Conservation (phyloP, 2,797 vertebrate species). For the Momotus momota region DNA sequence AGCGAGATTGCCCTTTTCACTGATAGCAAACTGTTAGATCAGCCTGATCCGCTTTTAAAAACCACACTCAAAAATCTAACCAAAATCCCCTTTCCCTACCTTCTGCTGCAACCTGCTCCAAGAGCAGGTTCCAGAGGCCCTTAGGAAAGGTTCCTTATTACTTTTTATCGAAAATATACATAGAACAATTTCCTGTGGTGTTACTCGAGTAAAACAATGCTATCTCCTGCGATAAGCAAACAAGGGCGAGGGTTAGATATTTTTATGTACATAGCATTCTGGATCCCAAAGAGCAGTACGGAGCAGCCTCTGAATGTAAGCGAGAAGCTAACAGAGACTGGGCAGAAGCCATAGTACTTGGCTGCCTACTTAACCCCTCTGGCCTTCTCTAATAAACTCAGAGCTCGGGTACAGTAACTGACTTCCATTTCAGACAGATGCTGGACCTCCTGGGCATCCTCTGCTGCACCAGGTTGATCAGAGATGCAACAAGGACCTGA, state of each 20-base stretch:
- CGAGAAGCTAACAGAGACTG: rapidly evolving
- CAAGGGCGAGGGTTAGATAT: neutral
- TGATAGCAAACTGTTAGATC: neutral
- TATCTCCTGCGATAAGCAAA: conserved; percentile 50
- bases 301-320: neutral
- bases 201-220: conserved; percentile 37
- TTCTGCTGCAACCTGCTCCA: neutral
- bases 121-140: neutral
- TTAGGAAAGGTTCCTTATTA: neutral
- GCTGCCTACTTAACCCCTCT: neutral
- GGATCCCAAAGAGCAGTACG: neutral
- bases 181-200: conserved; percentile 33
- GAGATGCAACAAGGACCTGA: neutral
- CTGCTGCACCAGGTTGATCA: neutral
- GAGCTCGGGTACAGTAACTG: neutral
- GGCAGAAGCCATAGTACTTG: rapidly evolving
- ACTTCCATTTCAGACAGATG: neutral
- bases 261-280: neutral
- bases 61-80: neutral
- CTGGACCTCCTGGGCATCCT: neutral
- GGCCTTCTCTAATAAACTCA: neutral
- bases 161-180: conserved; percentile 31
- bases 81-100: neutral
- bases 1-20: neutral
- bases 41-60: neutral